phyloP scores from a whole-genome alignment of 2,888 invertebrate genomes.

The Halocaridina rubra region DNA sequence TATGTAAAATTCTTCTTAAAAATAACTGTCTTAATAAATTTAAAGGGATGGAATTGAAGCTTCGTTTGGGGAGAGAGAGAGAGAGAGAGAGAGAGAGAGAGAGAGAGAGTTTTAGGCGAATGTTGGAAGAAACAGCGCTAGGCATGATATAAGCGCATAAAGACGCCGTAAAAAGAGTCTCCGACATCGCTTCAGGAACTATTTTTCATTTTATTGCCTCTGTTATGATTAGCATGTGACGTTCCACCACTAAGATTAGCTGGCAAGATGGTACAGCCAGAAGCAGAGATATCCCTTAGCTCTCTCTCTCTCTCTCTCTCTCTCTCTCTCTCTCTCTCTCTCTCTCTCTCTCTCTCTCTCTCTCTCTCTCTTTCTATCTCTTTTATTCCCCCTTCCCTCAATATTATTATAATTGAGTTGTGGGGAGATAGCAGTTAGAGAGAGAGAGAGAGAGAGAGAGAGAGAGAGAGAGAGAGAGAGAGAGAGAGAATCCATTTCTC shows the following conservation, averaged over 20 bases:
- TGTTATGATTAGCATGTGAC: slow-evolving; percentile 54
- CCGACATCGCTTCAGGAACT: slow-evolving; percentile 39
- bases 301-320: neutral
- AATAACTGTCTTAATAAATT: too few relatives aligned
- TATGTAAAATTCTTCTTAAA: too few relatives aligned
- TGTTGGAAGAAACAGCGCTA: neutral
- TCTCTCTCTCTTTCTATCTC: neutral
- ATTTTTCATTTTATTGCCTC: slow-evolving; percentile 48
- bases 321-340: neutral
- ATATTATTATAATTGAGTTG: neutral
- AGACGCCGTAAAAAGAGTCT: slow-evolving; percentile 40
- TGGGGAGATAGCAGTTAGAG: too few relatives aligned
- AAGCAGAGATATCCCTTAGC: too few relatives aligned
- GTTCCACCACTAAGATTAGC: slow-evolving; percentile 42
- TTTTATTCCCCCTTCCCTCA: neutral
- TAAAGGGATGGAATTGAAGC: too few relatives aligned
- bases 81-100: too few relatives aligned
- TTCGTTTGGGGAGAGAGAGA: too few relatives aligned
- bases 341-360: neutral
- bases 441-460: too few relatives aligned
- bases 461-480: too few relatives aligned
- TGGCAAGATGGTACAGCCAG: slow-evolving; percentile 41
- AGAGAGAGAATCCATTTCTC: too few relatives aligned
- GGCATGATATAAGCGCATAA: slow-evolving; percentile 33
- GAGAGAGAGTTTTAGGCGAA: too few relatives aligned